A percentile compares a stretch with the other conserved stretches of the same genome.
phyloP scores from a whole-genome alignment of 2,888 invertebrate genomes.

The Watsonalla binaria region DNA sequence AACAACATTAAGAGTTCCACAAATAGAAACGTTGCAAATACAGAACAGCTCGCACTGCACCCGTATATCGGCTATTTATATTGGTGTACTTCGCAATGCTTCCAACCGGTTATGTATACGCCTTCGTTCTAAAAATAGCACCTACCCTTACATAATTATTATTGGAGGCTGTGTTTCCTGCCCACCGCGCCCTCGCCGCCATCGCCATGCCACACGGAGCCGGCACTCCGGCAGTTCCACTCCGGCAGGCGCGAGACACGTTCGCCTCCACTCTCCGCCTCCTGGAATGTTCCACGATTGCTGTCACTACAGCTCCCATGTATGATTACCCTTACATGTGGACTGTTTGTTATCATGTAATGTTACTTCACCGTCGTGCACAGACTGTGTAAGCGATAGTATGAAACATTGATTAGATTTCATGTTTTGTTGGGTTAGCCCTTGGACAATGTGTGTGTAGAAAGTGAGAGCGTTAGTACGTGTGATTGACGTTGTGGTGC shows the following conservation, averaged over 20 bases:
- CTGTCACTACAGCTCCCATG: conserved; percentile 4
- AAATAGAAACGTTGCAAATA: conserved; percentile 53
- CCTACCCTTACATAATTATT: conserved; percentile 71
- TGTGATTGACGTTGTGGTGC: conserved; percentile 13
- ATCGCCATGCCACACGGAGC: conserved; percentile 15
- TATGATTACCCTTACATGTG: background rate
- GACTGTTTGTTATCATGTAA: background rate
- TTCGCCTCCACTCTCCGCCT: conserved; percentile 20
- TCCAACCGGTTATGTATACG: conserved; percentile 46
- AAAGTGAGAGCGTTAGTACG: conserved; percentile 19
- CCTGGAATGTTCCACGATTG: conserved; percentile 28
- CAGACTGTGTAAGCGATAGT: too few species aligned
- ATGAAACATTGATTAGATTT: background rate
- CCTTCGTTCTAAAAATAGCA: conserved; percentile 66
- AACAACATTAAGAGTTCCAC: conserved; percentile 45
- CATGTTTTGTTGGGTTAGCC: background rate
- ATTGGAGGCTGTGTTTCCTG: conserved; percentile 68
- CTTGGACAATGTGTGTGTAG: background rate
- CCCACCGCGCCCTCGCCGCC: conserved; percentile 26
- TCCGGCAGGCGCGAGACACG: conserved; percentile 32
- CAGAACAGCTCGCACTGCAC: conserved; percentile 32
- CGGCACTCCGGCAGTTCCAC: conserved; percentile 39
- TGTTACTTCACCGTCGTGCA: background rate
- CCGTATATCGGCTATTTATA: conserved; percentile 42
- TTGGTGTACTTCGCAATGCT: conserved; percentile 31